A percentile compares a stretch with the other conserved stretches of the same genome.
Evolutionary conservation across 2,888 invertebrate genomes (phyloP).

Genomic region (Erebia epiphron): DNA sequence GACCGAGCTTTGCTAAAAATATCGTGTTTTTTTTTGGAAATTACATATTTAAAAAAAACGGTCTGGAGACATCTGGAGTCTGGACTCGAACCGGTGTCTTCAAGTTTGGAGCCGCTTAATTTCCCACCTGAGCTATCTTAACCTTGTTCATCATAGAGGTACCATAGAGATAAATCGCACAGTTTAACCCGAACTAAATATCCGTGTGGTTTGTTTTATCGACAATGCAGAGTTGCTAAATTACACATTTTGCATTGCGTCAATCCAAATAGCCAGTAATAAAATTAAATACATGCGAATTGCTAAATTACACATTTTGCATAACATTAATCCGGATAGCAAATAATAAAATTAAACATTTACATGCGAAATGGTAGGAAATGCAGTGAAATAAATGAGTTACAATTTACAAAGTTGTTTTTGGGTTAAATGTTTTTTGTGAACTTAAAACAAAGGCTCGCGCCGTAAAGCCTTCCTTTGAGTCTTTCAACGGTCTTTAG

Average conservation of each 20-base stretch:
- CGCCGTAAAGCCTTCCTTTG: background rate
- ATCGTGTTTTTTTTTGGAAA: too few relatives aligned
- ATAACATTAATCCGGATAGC: constrained; percentile 4
- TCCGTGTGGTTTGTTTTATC: background rate
- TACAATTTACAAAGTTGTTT: background rate
- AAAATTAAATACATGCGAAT: background rate
- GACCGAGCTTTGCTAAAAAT: too few relatives aligned
- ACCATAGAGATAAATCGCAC: too few relatives aligned
- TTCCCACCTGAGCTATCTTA: too few relatives aligned
- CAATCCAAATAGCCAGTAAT: background rate
- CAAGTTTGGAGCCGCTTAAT: too few relatives aligned
- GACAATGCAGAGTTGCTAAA: background rate
- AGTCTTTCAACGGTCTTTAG: background rate
- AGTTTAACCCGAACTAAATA: background rate
- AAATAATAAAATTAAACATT: constrained; percentile 7
- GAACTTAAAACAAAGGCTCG: background rate
- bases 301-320: constrained; percentile 5
- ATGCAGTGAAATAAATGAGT: constrained; percentile 9
- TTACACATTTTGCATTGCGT: constrained; percentile 6
- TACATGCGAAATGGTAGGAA: constrained; percentile 4
- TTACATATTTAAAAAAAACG: too few relatives aligned
- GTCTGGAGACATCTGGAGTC: too few relatives aligned
- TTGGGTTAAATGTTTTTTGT: background rate
- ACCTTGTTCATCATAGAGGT: too few relatives aligned
- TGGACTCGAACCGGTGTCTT: too few relatives aligned